phyloP scores from a whole-genome alignment of 1,140 invertebrate genomes.

The Macrobrachium rosenbergii region DNA sequence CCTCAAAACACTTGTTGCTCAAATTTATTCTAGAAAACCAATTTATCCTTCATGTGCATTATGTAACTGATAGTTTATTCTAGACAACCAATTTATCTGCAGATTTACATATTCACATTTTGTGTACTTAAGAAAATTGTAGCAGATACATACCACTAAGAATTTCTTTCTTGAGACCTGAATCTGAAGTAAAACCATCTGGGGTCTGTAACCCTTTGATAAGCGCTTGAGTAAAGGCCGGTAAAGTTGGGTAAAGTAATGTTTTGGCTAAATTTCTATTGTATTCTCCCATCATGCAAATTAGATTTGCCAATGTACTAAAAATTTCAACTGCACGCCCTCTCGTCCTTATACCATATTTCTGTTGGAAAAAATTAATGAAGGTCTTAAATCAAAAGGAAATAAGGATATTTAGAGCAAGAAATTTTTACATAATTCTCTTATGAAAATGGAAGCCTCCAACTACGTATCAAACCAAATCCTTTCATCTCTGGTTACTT shows the following conservation, averaged over 20 bases:
- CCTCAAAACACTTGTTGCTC: no score
- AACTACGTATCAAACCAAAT: no score
- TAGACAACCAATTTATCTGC: background rate
- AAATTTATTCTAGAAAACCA: no score
- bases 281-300: constrained; percentile 75
- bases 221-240: constrained; percentile 81
- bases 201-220: constrained; percentile 76
- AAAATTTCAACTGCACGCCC: constrained; percentile 80
- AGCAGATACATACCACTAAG: constrained; percentile 74
- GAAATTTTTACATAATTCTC: background rate
- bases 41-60: no score
- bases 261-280: constrained; percentile 76
- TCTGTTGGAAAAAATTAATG: constrained; percentile 72
- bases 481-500: no score
- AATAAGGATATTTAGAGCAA: no score
- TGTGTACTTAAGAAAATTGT: constrained; percentile 11
- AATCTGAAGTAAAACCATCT: constrained; percentile 76
- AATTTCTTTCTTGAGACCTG: constrained; percentile 81
- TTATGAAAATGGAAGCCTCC: no score
- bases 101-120: background rate
- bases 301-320: constrained; percentile 75
- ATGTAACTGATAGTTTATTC: background rate
- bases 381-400: constrained; percentile 68
- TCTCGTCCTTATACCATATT: constrained; percentile 76
- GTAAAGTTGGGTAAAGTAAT: constrained; percentile 78